Percentiles rank a stretch among this genome's conserved stretches.
Conservation (phyloP, 2,113 vertebrate genomes). For the Dipodomys ordii region DNA sequence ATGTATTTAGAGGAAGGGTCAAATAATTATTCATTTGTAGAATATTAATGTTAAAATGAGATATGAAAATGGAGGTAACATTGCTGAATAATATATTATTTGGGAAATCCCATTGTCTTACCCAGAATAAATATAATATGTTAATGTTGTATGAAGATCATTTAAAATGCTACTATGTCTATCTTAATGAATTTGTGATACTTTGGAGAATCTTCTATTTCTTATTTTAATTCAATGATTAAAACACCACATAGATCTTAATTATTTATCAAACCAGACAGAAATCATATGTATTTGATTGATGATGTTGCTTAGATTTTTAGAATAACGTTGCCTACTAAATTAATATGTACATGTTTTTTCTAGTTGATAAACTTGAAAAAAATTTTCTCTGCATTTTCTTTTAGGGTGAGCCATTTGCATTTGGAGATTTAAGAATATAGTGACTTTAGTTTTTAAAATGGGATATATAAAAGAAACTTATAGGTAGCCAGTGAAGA, state of each 20-base stretch:
- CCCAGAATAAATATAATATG: neutral
- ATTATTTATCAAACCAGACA: neutral
- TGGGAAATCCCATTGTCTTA: neutral
- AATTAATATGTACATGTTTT: neutral
- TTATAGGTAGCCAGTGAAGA: neutral
- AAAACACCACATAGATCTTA: neutral
- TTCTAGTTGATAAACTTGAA: neutral
- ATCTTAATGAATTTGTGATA: neutral
- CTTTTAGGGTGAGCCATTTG: neutral
- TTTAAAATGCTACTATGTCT: neutral
- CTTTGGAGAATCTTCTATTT: neutral
- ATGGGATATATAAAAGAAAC: neutral
- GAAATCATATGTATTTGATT: neutral
- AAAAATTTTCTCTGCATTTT: neutral
- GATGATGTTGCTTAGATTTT: neutral
- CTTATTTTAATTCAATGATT: neutral
- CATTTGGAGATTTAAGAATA: neutral
- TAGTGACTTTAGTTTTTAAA: neutral
- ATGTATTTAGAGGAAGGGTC: neutral
- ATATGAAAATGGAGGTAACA: neutral
- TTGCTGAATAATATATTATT: neutral
- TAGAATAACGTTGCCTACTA: neutral
- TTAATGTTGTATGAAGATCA: neutral
- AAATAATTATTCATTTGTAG: neutral
- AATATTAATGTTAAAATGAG: neutral